Conservation (phyloP, 2,888 invertebrate species). For the Drosophila birchii region DNA sequence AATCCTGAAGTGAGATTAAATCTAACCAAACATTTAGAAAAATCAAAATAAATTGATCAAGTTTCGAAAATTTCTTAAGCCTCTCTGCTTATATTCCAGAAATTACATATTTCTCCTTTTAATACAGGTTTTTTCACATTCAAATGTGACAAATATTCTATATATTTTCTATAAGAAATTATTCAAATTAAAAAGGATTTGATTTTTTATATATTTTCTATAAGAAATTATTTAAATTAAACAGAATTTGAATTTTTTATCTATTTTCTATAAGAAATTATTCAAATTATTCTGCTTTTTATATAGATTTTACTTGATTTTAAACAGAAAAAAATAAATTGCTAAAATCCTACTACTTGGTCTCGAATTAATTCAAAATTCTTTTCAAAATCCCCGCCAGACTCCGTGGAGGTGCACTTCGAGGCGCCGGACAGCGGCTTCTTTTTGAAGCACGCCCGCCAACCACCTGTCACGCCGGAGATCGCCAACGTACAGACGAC, state of each 20-base stretch:
- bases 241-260: no score
- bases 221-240: no score
- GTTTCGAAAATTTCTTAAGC: background rate
- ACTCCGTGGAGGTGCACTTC: slow-evolving; percentile 94
- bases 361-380: background rate
- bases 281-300: background rate
- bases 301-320: background rate
- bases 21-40: background rate
- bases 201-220: no score
- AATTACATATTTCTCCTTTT: background rate
- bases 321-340: background rate
- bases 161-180: background rate
- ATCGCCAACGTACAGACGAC: slow-evolving; percentile 79
- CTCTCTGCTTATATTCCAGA: background rate
- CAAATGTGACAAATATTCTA: no score
- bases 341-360: no score
- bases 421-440: slow-evolving; percentile 96
- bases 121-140: background rate
- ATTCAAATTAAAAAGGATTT: no score
- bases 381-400: slow-evolving; percentile 85
- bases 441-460: slow-evolving; percentile 93
- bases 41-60: background rate
- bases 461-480: slow-evolving; percentile 86
- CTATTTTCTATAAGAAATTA: no score
- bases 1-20: background rate